Percentiles rank a stretch among this genome's conserved stretches.
These are phyloP conservation scores for Chionodraco myersi DNA, from an alignment of 2,113 vertebrate species.

Conservation along the genomic window DNA sequence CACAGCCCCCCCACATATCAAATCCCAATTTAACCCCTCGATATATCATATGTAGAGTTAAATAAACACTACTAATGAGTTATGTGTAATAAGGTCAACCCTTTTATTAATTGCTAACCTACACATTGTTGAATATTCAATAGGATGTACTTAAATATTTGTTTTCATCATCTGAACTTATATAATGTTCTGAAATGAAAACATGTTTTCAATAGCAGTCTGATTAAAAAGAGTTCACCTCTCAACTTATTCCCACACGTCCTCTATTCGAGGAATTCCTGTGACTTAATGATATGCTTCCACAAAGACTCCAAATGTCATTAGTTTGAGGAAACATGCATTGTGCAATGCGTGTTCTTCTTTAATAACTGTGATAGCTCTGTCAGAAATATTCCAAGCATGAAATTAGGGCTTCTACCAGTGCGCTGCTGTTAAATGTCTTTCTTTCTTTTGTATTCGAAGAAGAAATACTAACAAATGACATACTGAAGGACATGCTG, in stretches of 20 bases:
- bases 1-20: no score
- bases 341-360: constrained; percentile 61
- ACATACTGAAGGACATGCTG: constrained; percentile 31
- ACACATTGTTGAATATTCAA: neutral
- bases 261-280: constrained; percentile 40
- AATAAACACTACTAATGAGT: neutral
- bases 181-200: neutral
- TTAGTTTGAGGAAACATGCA: constrained; percentile 67
- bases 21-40: no score
- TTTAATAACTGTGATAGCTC: constrained; percentile 65
- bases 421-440: constrained; percentile 49
- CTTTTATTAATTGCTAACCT: neutral
- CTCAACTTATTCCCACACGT: constrained; percentile 26
- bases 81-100: neutral
- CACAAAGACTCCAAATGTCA: constrained; percentile 69
- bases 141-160: no score
- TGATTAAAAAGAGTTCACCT: neutral
- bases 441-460: constrained; percentile 19
- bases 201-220: neutral
- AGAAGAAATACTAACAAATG: constrained; percentile 35
- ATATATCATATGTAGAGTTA: neutral
- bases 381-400: constrained; percentile 67
- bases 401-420: constrained; percentile 67
- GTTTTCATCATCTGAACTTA: neutral
- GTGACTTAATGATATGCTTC: constrained; percentile 54